These are phyloP conservation scores for Catharus ustulatus DNA, from an alignment of 2,797 vertebrate species.

Conservation along the genomic window DNA sequence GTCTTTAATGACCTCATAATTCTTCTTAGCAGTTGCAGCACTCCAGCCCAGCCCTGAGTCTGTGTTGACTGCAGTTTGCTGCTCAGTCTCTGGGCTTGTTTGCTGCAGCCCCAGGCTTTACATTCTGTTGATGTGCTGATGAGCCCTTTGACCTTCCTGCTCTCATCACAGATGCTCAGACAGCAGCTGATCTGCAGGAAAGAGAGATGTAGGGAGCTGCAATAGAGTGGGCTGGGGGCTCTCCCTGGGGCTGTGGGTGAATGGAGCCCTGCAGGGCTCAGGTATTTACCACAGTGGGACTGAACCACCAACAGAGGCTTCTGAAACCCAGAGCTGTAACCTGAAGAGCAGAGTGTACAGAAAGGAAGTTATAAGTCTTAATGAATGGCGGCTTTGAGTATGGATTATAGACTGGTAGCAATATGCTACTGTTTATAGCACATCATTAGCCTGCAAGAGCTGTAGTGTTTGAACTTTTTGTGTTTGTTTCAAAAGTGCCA, in stretches of 20 bases:
- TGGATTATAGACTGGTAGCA: constrained; percentile 61
- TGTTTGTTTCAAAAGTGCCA: constrained; percentile 69
- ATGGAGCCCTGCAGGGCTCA: background rate
- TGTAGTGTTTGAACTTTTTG: constrained; percentile 66
- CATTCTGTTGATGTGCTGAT: background rate
- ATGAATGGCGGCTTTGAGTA: constrained; percentile 45
- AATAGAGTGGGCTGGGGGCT: background rate
- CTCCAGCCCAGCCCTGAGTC: background rate
- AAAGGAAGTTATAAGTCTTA: constrained; percentile 21
- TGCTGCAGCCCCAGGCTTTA: background rate
- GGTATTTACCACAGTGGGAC: background rate
- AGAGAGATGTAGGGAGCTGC: background rate
- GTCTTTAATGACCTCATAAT: background rate
- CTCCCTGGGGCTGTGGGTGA: background rate
- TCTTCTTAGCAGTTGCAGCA: background rate
- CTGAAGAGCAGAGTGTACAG: background rate
- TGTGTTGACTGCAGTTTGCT: background rate
- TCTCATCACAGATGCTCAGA: background rate
- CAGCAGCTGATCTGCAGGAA: background rate
- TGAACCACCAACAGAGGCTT: background rate
- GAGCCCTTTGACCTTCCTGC: background rate
- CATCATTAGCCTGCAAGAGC: constrained; percentile 62
- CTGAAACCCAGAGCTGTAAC: constrained; percentile 16
- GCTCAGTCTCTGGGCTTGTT: background rate
- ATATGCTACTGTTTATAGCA: constrained; percentile 59